phyloP scores from a whole-genome alignment of 2,797 vertebrate genomes.

The Onychomys leucogaster region DNA sequence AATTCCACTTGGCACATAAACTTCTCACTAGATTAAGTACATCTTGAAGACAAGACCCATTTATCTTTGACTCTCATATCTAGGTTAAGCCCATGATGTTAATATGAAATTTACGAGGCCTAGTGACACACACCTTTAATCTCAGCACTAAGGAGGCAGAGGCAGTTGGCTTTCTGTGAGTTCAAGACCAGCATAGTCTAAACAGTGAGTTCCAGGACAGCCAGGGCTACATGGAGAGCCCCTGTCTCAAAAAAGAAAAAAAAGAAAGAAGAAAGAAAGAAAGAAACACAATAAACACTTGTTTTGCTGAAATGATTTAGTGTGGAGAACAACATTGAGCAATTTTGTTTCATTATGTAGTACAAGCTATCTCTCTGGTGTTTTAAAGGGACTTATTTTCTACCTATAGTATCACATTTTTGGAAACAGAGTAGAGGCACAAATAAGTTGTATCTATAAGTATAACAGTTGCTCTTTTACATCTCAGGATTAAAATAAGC shows the following conservation, averaged over 20 bases:
- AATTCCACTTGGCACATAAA: slow-evolving; percentile 5
- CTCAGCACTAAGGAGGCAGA: neutral
- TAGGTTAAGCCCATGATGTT: neutral
- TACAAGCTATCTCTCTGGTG: neutral
- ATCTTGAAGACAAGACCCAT: neutral
- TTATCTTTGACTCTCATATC: neutral
- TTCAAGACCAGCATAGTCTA: neutral
- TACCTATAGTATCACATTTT: neutral
- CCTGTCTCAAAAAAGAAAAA: neutral
- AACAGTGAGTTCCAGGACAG: neutral
- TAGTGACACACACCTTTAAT: neutral
- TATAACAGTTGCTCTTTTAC: neutral
- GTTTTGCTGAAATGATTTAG: neutral
- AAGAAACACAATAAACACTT: neutral
- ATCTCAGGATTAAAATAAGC: slow-evolving; percentile 19
- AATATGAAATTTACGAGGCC: neutral
- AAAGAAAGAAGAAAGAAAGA: neutral
- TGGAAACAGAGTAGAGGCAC: neutral
- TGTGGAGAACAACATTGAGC: neutral
- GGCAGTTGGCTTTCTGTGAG: neutral
- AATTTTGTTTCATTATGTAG: neutral
- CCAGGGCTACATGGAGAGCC: neutral
- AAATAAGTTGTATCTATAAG: neutral
- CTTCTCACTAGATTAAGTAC: neutral
- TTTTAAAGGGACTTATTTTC: slow-evolving; percentile 7